Conservation (phyloP, 2,113 vertebrate genomes). For the Aythya baeri region DNA sequence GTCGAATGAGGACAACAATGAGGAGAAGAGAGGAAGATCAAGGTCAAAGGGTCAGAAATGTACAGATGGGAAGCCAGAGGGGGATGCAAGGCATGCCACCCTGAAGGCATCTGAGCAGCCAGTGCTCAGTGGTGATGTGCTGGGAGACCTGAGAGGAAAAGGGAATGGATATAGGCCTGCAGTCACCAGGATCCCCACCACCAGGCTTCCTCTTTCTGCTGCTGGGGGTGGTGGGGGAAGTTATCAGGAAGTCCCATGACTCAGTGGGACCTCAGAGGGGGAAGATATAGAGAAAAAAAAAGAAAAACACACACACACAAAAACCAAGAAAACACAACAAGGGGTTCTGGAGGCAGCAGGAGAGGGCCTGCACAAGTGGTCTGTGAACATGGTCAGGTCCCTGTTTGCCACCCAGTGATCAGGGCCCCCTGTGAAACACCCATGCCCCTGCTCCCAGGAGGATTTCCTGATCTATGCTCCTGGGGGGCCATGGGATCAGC, state of each 20-base stretch:
- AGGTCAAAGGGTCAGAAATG: neutral
- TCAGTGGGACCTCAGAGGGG: neutral
- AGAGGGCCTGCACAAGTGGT: neutral
- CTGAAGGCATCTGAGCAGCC: neutral
- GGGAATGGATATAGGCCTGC: neutral
- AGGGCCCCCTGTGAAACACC: neutral
- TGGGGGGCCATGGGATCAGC: neutral
- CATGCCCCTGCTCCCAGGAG: neutral
- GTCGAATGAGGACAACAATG: neutral
- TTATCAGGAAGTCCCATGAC: conserved; percentile 58
- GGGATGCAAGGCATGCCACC: neutral
- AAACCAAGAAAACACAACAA: neutral
- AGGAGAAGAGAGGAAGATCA: neutral
- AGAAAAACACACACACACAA: neutral
- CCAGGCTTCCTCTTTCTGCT: conserved; percentile 51
- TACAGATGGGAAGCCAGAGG: neutral
- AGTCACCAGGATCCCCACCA: neutral
- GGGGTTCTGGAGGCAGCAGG: neutral
- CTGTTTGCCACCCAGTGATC: no score
- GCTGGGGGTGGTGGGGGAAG: conserved; percentile 14
- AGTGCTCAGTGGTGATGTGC: neutral
- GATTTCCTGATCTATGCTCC: neutral
- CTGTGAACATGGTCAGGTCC: neutral
- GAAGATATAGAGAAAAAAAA: neutral
- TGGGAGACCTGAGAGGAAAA: neutral